Evolutionary conservation across 2,113 vertebrate genomes (phyloP).

Genomic region (Pelodiscus sinensis): DNA sequence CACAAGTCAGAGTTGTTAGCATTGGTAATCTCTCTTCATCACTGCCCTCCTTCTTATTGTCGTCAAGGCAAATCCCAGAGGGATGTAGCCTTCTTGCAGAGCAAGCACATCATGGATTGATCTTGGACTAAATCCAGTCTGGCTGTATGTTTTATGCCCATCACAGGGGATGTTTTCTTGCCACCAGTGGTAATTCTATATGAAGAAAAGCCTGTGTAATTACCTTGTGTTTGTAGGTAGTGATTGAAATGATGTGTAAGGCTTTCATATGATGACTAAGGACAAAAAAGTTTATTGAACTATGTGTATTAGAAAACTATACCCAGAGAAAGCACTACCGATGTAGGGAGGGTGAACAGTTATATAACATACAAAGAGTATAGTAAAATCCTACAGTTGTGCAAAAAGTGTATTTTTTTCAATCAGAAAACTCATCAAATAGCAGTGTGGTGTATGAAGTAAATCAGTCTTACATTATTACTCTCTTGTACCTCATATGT

Average conservation of each 20-base stretch:
- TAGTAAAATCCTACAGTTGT: no score
- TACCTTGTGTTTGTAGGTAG: neutral
- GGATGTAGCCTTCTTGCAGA: neutral
- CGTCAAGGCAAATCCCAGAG: neutral
- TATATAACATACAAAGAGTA: neutral
- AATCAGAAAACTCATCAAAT: neutral
- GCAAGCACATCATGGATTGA: neutral
- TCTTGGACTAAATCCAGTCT: neutral
- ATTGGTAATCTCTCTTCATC: neutral
- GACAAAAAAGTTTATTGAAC: neutral
- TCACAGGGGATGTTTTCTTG: neutral
- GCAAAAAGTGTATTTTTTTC: neutral
- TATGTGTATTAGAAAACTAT: neutral
- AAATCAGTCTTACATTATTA: neutral
- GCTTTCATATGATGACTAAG: neutral
- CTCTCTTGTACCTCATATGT: neutral
- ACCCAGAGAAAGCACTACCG: neutral
- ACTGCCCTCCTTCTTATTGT: neutral
- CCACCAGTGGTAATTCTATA: neutral
- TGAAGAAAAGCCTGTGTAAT: neutral
- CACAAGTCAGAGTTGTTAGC: neutral
- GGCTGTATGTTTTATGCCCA: neutral
- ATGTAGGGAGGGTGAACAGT: neutral
- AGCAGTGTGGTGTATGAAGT: slow-evolving; percentile 3
- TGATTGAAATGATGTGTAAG: neutral